phyloP scores from a whole-genome alignment of 2,888 invertebrate species.

The Heteromurus nitidus region DNA sequence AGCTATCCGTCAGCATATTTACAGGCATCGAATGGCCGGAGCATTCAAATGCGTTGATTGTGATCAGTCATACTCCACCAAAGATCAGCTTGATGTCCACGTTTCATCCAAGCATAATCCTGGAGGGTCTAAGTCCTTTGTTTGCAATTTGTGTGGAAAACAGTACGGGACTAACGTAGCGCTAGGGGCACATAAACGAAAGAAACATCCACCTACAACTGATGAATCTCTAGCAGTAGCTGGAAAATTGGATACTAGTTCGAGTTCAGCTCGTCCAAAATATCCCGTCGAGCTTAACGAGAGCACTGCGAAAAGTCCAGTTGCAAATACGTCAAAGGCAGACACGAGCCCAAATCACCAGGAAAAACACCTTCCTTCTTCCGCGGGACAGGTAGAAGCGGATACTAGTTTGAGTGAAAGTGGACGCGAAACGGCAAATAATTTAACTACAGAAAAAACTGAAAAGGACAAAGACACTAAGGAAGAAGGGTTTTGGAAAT shows the following conservation, averaged over 20 bases:
- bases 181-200: constrained; percentile 51
- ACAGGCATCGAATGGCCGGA: constrained; percentile 56
- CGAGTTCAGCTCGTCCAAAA: too few relatives aligned
- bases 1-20: constrained; percentile 60
- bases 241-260: too few relatives aligned
- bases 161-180: constrained; percentile 58
- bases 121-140: constrained; percentile 35
- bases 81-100: constrained; percentile 64
- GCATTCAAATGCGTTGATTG: constrained; percentile 60
- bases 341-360: too few relatives aligned
- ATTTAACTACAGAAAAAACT: background rate
- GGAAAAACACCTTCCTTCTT: too few relatives aligned
- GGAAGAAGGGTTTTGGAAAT: constrained; percentile 55
- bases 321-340: background rate
- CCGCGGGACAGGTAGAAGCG: too few relatives aligned
- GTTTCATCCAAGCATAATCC: constrained; percentile 55
- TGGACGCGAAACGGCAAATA: background rate
- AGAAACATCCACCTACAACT: constrained; percentile 58
- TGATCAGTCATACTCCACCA: constrained; percentile 61
- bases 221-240: too few relatives aligned
- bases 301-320: too few relatives aligned
- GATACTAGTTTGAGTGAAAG: background rate
- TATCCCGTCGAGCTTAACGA: too few relatives aligned
- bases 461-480: too few relatives aligned
- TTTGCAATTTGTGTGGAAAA: constrained; percentile 66